Evolutionary conservation across 2,888 invertebrate genomes (phyloP).

Genomic region (Apamea monoglypha): DNA sequence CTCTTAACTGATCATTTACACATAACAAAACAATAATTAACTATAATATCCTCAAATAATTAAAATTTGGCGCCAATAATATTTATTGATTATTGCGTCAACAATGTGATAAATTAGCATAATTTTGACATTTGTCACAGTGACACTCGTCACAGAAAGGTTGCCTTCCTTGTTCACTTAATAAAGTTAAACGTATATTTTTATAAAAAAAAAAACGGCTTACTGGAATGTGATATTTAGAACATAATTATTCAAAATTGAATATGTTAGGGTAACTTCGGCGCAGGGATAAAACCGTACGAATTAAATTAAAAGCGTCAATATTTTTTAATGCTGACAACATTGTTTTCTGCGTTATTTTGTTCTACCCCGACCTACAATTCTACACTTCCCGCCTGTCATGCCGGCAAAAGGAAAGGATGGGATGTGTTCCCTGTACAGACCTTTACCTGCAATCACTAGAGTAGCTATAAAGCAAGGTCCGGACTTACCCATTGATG

Average conservation of each 20-base stretch:
- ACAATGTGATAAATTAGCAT: constrained; percentile 61
- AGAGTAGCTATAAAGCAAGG: too few relatives aligned
- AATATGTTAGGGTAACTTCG: not conserved
- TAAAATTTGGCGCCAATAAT: constrained; percentile 41
- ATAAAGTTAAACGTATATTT: constrained; percentile 57
- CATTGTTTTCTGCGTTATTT: not conserved
- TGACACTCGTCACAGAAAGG: constrained; percentile 62
- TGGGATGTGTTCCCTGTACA: not conserved
- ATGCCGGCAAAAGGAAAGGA: not conserved
- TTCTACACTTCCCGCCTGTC: not conserved
- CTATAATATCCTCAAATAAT: constrained; percentile 12
- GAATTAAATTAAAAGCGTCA: too few relatives aligned
- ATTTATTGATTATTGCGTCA: constrained; percentile 62
- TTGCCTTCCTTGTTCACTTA: constrained; percentile 68
- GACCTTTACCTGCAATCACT: not conserved
- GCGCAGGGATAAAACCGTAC: not conserved
- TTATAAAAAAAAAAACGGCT: constrained; percentile 45
- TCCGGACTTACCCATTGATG: not conserved
- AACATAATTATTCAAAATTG: constrained; percentile 62
- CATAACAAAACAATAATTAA: constrained; percentile 30
- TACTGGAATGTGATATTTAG: constrained; percentile 68
- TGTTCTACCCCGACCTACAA: not conserved
- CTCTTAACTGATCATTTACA: constrained; percentile 9
- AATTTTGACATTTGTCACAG: constrained; percentile 52
- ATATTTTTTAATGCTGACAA: not conserved